These are phyloP conservation scores for Crioceris asparagi DNA, from an alignment of 2,888 invertebrate species.

Conservation along the genomic window DNA sequence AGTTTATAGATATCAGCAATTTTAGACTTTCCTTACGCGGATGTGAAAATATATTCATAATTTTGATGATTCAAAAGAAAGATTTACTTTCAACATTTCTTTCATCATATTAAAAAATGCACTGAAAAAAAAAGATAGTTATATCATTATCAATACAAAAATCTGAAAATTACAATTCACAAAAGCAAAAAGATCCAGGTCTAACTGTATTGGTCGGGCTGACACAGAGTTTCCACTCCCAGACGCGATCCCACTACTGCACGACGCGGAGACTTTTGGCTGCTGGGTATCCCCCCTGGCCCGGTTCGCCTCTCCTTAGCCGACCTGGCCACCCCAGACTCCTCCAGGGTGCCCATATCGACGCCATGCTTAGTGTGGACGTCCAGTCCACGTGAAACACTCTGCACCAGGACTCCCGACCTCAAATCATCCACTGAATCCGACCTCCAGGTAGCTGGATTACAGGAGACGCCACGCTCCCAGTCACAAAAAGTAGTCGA, in stretches of 20 bases:
- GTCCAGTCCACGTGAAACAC: constrained; percentile 76
- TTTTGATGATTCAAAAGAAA: too few species aligned
- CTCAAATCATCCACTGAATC: constrained; percentile 87
- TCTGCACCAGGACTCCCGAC: constrained; percentile 62
- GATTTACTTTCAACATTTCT: too few species aligned
- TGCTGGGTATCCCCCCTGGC: constrained; percentile 99
- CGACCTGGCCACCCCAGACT: constrained; percentile 77
- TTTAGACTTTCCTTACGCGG: too few species aligned
- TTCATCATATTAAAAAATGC: too few species aligned
- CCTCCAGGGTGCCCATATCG: constrained; percentile 88
- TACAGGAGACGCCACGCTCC: constrained; percentile 97
- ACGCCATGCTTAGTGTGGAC: constrained; percentile 95
- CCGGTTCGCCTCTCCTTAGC: constrained; percentile 94
- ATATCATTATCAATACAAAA: too few species aligned
- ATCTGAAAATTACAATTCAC: too few species aligned
- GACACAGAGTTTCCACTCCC: constrained; percentile 83
- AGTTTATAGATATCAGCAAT: too few species aligned
- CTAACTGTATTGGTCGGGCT: constrained; percentile 74
- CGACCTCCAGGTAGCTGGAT: constrained; percentile 90
- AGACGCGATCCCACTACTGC: constrained; percentile 98
- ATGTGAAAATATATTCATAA: too few species aligned
- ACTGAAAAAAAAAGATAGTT: too few species aligned
- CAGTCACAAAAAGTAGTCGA: too few species aligned
- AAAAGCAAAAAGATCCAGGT: constrained; percentile 57
- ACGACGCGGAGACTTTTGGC: constrained; percentile 98